A percentile compares a stretch with the other conserved stretches of the same genome.
Evolutionary conservation across 1,140 invertebrate species (phyloP).

Genomic region (Sinella curviseta): DNA sequence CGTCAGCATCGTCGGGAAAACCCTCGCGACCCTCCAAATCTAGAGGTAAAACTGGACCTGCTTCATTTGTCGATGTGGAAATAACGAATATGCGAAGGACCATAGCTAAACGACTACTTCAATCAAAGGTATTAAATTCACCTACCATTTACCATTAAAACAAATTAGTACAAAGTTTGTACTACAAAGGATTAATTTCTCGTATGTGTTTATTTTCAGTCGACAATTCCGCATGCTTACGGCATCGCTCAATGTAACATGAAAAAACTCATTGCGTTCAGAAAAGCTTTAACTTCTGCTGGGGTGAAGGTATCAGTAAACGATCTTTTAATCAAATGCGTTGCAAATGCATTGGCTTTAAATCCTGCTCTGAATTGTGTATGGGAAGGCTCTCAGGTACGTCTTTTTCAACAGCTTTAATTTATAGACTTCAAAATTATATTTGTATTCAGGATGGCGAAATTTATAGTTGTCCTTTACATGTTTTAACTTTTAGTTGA

Average conservation of each 20-base stretch:
- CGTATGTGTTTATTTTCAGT: constrained; percentile 51
- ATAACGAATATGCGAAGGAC: constrained; percentile 56
- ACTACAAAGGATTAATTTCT: too few species aligned
- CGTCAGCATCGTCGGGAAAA: constrained; percentile 34
- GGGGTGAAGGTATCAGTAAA: constrained; percentile 65
- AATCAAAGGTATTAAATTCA: constrained; percentile 67
- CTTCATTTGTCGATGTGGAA: constrained; percentile 53
- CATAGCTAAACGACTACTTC: constrained; percentile 63
- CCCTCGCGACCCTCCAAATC: constrained; percentile 21
- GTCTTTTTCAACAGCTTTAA: too few species aligned
- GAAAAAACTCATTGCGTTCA: constrained; percentile 57
- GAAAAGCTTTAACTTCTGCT: constrained; percentile 51
- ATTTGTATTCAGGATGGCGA: not conserved
- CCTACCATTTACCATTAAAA: constrained; percentile 8
- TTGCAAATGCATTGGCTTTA: constrained; percentile 60
- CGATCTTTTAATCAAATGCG: constrained; percentile 68
- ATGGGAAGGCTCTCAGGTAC: constrained; percentile 59
- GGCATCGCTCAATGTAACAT: constrained; percentile 61
- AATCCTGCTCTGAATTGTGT: constrained; percentile 65
- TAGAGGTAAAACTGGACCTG: constrained; percentile 20
- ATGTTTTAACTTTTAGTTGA: constrained; percentile 44
- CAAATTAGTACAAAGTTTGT: not conserved
- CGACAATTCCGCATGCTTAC: constrained; percentile 68
- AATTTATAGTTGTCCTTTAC: too few species aligned
- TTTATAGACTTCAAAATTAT: not conserved